Conservation (phyloP, 1,140 invertebrate genomes). For the Zaprionus vittiger region DNA sequence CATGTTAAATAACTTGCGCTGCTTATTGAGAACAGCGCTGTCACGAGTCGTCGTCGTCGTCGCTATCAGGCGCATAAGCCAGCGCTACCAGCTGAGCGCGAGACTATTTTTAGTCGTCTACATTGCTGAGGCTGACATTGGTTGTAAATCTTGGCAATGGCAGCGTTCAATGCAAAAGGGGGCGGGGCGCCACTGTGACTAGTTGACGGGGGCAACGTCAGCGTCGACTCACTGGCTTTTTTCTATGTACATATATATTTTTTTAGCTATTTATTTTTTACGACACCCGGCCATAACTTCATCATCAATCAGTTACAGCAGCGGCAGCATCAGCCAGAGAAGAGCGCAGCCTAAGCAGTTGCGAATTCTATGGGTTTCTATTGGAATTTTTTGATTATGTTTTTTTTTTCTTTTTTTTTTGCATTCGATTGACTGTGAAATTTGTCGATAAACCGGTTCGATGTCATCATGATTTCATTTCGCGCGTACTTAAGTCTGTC, state of each 20-base stretch:
- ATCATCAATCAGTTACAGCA: constrained; percentile 29
- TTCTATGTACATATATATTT: constrained; percentile 2
- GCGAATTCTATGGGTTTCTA: constrained; percentile 30
- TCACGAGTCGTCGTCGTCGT: constrained; percentile 37
- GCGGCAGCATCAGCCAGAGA: neutral
- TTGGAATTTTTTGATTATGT: constrained; percentile 28
- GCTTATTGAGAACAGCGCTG: constrained; percentile 23
- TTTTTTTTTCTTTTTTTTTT: constrained; percentile 15
- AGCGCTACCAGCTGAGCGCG: constrained; percentile 22
- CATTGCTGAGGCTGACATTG: constrained; percentile 60
- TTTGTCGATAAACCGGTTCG: constrained; percentile 62
- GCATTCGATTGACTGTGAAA: constrained; percentile 39
- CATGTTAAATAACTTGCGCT: constrained; percentile 33
- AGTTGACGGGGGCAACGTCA: neutral
- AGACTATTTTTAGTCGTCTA: constrained; percentile 57
- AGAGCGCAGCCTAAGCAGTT: neutral
- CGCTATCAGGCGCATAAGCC: constrained; percentile 38
- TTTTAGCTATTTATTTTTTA: constrained; percentile 18
- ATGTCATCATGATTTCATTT: constrained; percentile 75
- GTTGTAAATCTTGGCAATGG: constrained; percentile 59
- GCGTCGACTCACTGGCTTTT: constrained; percentile 10
- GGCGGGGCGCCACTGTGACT: constrained; percentile 17
- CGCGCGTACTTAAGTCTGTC: constrained; percentile 47
- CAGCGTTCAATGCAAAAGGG: constrained; percentile 48
- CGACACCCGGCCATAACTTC: constrained; percentile 39